phyloP scores from a whole-genome alignment of 2,888 invertebrate genomes.

The Athalia cordata region DNA sequence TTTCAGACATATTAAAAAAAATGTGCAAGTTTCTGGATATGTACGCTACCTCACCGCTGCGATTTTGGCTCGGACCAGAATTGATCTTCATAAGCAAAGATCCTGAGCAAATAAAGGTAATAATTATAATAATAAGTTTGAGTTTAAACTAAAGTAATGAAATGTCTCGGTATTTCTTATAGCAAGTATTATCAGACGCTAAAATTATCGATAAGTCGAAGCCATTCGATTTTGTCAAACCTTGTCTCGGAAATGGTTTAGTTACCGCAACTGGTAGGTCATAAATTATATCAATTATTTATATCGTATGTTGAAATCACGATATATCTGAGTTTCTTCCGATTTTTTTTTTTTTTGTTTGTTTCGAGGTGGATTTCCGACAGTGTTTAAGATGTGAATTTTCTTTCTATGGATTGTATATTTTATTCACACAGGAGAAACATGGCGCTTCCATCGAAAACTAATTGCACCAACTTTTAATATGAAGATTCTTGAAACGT shows the following conservation, averaged over 20 bases:
- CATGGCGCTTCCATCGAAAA: slow-evolving; percentile 79
- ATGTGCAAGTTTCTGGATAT: slow-evolving; percentile 55
- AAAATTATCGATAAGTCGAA: too few relatives aligned
- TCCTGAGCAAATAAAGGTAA: slow-evolving; percentile 59
- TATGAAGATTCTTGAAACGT: slow-evolving; percentile 78
- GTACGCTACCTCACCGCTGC: slow-evolving; percentile 55
- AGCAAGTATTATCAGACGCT: neutral
- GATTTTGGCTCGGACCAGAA: slow-evolving; percentile 56
- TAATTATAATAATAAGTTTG: neutral
- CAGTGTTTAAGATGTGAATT: neutral
- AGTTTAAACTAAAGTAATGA: neutral
- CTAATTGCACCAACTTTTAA: slow-evolving; percentile 80
- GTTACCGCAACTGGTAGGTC: too few relatives aligned
- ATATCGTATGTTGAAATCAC: too few relatives aligned
- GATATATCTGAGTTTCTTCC: too few relatives aligned
- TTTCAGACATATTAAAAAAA: neutral
- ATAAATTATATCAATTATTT: too few relatives aligned
- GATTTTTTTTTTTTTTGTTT: too few relatives aligned
- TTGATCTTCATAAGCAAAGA: slow-evolving; percentile 54
- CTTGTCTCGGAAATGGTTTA: too few relatives aligned
- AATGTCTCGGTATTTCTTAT: too few relatives aligned
- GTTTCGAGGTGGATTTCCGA: neutral
- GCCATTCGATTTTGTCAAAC: too few relatives aligned
- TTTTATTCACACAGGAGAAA: slow-evolving; percentile 70
- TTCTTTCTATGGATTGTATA: neutral